phyloP scores from a whole-genome alignment of 2,797 vertebrate genomes.

The Geotrypetes seraphini region DNA sequence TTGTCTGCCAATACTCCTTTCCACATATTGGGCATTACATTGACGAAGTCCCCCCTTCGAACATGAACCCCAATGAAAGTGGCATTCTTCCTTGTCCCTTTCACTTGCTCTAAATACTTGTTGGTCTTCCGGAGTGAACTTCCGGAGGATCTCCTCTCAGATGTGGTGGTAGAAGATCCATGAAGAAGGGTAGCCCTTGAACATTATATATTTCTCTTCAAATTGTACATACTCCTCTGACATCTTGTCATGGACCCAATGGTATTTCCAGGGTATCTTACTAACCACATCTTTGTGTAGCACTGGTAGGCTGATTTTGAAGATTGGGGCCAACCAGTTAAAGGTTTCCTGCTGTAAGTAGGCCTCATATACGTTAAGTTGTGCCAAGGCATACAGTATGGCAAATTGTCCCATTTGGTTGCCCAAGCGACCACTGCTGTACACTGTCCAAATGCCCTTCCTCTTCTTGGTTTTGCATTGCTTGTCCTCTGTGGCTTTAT shows the following conservation, averaged over 20 bases:
- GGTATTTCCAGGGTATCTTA: no score
- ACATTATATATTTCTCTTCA: constrained; percentile 1
- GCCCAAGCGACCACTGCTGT: no score
- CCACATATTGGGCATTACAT: constrained; percentile 21
- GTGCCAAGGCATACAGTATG: constrained; percentile 3
- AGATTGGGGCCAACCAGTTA: no score
- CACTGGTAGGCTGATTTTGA: no score
- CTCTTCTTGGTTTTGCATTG: no score
- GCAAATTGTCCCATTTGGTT: constrained; percentile 8
- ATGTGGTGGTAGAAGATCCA: constrained; percentile 40
- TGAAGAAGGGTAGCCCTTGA: constrained; percentile 30
- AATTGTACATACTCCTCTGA: constrained; percentile 23
- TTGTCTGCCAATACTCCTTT: constrained; percentile 25
- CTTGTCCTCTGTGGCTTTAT: no score
- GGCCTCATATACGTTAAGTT: constrained; percentile 1
- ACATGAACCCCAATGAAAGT: constrained; percentile 32
- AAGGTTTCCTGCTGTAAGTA: background rate
- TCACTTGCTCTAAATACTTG: background rate
- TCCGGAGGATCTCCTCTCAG: constrained; percentile 13
- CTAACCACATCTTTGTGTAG: no score
- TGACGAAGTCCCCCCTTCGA: constrained; percentile 27
- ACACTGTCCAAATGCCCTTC: background rate
- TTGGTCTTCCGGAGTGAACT: constrained; percentile 4
- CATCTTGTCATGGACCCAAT: no score
- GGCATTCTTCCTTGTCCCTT: background rate